Evolutionary conservation across 2,113 vertebrate genomes (phyloP).

Genomic region (Otis tarda): DNA sequence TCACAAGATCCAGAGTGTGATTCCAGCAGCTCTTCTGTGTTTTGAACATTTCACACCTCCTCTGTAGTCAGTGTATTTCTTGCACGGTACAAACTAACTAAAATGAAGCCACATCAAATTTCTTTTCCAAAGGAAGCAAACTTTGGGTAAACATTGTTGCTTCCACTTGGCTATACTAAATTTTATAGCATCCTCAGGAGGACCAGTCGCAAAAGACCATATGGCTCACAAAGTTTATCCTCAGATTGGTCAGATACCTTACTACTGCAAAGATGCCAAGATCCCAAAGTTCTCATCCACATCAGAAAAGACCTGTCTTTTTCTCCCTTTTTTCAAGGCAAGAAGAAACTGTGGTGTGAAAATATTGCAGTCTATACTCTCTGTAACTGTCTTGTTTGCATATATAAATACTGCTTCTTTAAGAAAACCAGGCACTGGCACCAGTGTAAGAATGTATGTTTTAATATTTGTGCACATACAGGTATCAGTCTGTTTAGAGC

Average conservation of each 20-base stretch:
- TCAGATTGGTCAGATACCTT: not conserved
- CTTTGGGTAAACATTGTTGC: not conserved
- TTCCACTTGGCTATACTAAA: not conserved
- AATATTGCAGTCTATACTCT: not conserved
- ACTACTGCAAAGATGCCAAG: not conserved
- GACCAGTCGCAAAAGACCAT: not conserved
- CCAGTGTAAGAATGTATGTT: slow-evolving; percentile 31
- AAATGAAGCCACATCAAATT: slow-evolving; percentile 17
- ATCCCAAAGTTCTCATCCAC: not conserved
- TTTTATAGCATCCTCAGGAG: not conserved
- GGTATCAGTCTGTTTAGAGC: slow-evolving; percentile 48
- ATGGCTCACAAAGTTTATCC: not conserved
- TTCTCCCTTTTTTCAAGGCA: not conserved
- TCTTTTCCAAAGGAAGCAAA: not conserved
- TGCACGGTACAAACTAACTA: not conserved
- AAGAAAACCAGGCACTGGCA: slow-evolving; percentile 42
- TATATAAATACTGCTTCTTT: slow-evolving; percentile 30
- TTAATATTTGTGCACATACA: slow-evolving; percentile 37
- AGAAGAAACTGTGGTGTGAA: not conserved
- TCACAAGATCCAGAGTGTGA: not conserved
- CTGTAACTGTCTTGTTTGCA: slow-evolving; percentile 48
- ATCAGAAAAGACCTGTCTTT: not conserved
- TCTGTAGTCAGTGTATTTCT: not conserved
- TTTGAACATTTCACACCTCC: not conserved
- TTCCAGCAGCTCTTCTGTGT: not conserved